A percentile compares a stretch with the other conserved stretches of the same genome.
These are phyloP conservation scores for Trogon surrucura DNA, from an alignment of 2,113 vertebrate species.

Conservation along the genomic window DNA sequence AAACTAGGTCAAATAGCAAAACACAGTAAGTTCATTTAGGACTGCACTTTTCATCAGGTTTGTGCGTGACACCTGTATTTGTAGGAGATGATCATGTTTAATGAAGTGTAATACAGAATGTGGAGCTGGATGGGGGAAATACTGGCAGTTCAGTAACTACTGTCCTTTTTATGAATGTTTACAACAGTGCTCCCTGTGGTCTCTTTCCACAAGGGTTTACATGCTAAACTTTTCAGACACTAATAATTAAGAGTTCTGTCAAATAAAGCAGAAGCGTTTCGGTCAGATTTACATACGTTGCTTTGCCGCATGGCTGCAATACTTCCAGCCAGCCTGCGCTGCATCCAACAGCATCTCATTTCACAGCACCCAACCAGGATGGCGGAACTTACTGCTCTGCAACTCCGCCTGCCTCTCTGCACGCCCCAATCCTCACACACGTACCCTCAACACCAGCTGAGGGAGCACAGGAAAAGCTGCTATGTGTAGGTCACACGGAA, in stretches of 20 bases:
- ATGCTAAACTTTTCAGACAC: background rate
- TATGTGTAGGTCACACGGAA: rapidly evolving
- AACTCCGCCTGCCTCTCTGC: background rate
- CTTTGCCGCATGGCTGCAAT: background rate
- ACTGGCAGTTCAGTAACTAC: background rate
- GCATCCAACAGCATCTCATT: background rate
- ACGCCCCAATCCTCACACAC: background rate
- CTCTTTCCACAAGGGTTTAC: background rate
- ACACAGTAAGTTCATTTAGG: background rate
- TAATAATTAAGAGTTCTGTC: background rate
- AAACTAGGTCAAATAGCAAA: background rate
- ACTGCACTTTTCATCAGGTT: background rate
- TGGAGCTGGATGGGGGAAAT: background rate
- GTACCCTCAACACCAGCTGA: background rate
- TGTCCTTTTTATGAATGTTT: rapidly evolving
- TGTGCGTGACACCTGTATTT: background rate
- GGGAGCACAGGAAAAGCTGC: background rate
- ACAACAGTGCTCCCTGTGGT: background rate
- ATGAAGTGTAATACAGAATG: rapidly evolving
- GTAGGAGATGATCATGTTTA: background rate
- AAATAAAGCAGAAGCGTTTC: background rate
- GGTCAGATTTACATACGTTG: background rate
- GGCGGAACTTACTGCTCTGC: background rate
- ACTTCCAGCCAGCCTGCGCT: background rate
- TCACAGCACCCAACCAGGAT: background rate